Conservation (phyloP, 2,888 invertebrate species). For the Eilema sororculum region DNA sequence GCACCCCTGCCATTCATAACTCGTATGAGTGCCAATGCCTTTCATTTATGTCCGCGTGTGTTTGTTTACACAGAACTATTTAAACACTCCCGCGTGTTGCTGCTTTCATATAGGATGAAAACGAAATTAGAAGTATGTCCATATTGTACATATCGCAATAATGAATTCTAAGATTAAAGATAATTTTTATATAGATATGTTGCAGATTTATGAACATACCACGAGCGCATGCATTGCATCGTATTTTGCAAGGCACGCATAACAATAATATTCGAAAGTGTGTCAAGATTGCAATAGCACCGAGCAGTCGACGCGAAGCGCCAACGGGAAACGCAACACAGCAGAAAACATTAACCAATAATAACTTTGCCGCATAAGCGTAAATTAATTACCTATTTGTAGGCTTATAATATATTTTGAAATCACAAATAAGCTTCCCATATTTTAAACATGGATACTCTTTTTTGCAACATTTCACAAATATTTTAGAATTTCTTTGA, state of each 20-base stretch:
- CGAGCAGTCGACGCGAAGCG: constrained; percentile 69
- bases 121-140: constrained; percentile 25
- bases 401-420: neutral
- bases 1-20: constrained; percentile 46
- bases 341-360: constrained; percentile 62
- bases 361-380: constrained; percentile 56
- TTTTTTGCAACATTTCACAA: neutral
- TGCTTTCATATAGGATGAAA: constrained; percentile 43
- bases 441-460: neutral
- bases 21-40: constrained; percentile 42
- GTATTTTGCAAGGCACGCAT: constrained; percentile 82
- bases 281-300: constrained; percentile 84
- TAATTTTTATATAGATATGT: constrained; percentile 43
- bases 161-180: constrained; percentile 41
- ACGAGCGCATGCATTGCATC: constrained; percentile 69
- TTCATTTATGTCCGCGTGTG: constrained; percentile 37
- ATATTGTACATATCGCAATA: constrained; percentile 31
- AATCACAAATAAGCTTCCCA: neutral
- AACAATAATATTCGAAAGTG: constrained; percentile 84
- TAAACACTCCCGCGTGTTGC: constrained; percentile 28
- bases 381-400: constrained; percentile 1
- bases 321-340: constrained; percentile 73
- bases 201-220: constrained; percentile 53
- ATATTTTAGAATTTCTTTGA: neutral
- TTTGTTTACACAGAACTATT: constrained; percentile 43